phyloP scores from a whole-genome alignment of 1,140 invertebrate genomes.

The Anastrepha ludens region DNA sequence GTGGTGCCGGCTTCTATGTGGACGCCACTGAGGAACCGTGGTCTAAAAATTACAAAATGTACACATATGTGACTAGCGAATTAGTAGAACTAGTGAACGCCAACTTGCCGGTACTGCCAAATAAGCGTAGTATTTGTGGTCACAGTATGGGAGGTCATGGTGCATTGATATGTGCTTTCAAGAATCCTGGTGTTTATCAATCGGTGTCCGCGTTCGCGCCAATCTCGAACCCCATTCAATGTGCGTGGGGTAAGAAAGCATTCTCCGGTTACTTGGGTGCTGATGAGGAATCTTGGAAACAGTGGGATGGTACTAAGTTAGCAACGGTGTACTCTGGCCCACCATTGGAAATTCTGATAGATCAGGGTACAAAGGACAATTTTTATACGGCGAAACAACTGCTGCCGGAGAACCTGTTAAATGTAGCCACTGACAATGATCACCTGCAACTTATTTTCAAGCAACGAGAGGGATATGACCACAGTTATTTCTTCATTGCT shows the following conservation, averaged over 20 bases:
- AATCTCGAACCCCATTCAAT: conserved; percentile 91
- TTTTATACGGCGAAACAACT: conserved; percentile 88
- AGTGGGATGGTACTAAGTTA: conserved; percentile 93
- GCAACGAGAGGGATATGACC: conserved; percentile 93
- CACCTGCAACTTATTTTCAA: conserved; percentile 85
- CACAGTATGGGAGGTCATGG: conserved; percentile 99
- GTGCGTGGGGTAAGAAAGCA: conserved; percentile 92
- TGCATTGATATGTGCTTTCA: conserved; percentile 92
- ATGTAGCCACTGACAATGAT: conserved; percentile 81
- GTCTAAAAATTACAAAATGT: conserved; percentile 97
- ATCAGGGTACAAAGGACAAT: conserved; percentile 90
- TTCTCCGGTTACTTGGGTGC: conserved; percentile 91
- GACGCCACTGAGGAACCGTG: conserved; percentile 94
- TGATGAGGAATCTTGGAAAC: conserved; percentile 80
- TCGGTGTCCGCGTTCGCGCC: conserved; percentile 98
- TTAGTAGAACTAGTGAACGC: conserved; percentile 84
- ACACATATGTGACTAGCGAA: conserved; percentile 95
- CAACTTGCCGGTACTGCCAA: conserved; percentile 82
- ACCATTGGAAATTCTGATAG: conserved; percentile 88
- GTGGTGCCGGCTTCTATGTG: conserved; percentile 96
- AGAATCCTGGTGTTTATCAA: conserved; percentile 92
- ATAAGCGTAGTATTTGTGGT: conserved; percentile 87
- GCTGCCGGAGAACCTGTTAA: conserved; percentile 88
- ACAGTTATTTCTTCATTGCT: conserved; percentile 96
- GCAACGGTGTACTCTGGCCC: conserved; percentile 90